A percentile compares a stretch with the other conserved stretches of the same genome.
phyloP scores from a whole-genome alignment of 2,113 vertebrate species.

The Charadrius vociferus region DNA sequence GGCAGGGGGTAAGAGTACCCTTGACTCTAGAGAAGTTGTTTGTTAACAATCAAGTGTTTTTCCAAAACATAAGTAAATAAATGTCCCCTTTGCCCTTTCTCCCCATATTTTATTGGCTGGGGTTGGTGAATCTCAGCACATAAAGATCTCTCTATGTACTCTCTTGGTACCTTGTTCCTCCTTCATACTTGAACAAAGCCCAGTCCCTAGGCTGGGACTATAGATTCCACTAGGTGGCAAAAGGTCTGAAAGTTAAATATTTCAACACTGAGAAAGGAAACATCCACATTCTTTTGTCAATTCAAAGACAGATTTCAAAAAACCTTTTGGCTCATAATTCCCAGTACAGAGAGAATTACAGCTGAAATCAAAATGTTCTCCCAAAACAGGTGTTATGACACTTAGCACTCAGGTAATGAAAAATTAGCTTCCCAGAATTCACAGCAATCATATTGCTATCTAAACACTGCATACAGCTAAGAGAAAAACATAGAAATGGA shows the following conservation, averaged over 20 bases:
- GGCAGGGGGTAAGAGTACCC: too few relatives aligned
- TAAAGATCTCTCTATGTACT: not conserved
- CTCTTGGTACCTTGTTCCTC: not conserved
- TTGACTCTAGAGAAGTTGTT: too few relatives aligned
- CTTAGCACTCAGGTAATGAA: not conserved
- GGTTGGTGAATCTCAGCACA: not conserved
- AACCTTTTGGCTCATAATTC: not conserved
- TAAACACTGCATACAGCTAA: not conserved
- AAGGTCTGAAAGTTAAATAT: not conserved
- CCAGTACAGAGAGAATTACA: not conserved
- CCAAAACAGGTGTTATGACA: accelerated
- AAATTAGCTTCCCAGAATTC: not conserved
- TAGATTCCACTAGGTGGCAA: not conserved
- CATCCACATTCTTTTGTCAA: too few relatives aligned
- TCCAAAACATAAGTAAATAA: not conserved
- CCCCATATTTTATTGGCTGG: not conserved
- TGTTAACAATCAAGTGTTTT: too few relatives aligned
- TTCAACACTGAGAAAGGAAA: not conserved
- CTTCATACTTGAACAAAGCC: not conserved
- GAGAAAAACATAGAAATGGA: not conserved
- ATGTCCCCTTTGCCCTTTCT: not conserved
- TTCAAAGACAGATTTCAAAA: not conserved
- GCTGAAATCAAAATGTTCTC: not conserved
- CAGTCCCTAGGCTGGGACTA: not conserved
- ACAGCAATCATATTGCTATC: not conserved